A percentile compares a stretch with the other conserved stretches of the same genome.
These are phyloP conservation scores for Drosophila triauraria DNA, from an alignment of 1,140 invertebrate genomes.

Conservation along the genomic window DNA sequence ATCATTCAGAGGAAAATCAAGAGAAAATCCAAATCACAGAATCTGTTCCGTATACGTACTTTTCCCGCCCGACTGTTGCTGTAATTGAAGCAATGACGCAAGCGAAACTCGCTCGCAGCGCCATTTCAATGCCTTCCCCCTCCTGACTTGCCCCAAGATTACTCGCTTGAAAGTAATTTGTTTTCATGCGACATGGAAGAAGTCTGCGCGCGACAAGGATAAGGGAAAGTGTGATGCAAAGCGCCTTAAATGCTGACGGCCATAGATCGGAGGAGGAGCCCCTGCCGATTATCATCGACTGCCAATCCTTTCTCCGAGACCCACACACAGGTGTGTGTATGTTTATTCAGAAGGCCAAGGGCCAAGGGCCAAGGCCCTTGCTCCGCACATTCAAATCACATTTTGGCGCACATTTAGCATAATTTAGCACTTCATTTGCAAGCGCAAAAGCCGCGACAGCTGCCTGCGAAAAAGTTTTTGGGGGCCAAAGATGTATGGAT, in stretches of 20 bases:
- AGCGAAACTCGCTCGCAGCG: constrained; percentile 45
- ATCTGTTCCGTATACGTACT: constrained; percentile 30
- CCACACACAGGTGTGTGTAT: background rate
- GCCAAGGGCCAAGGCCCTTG: constrained; percentile 23
- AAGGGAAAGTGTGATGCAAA: constrained; percentile 21
- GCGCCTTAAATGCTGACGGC: constrained; percentile 22
- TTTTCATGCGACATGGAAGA: constrained; percentile 54
- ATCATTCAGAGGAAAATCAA: constrained; percentile 33
- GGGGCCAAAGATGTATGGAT: constrained; percentile 31
- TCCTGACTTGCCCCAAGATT: constrained; percentile 26
- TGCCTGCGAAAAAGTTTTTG: constrained; percentile 42
- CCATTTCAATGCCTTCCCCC: constrained; percentile 24
- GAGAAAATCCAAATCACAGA: constrained; percentile 18
- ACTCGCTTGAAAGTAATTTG: constrained; percentile 73
- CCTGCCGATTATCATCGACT: constrained; percentile 29
- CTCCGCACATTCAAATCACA: constrained; percentile 58
- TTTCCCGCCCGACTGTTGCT: constrained; percentile 32
- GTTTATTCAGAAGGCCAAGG: background rate
- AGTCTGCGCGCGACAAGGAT: constrained; percentile 46
- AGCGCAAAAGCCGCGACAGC: constrained; percentile 61
- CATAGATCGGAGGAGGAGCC: constrained; percentile 27
- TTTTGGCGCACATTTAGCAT: constrained; percentile 77
- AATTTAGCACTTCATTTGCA: constrained; percentile 78
- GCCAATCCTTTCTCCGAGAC: constrained; percentile 12
- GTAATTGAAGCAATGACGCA: constrained; percentile 79